A percentile compares a stretch with the other conserved stretches of the same genome.
These are phyloP conservation scores for Drosophila insularis DNA, from an alignment of 1,140 invertebrate genomes.

Conservation along the genomic window DNA sequence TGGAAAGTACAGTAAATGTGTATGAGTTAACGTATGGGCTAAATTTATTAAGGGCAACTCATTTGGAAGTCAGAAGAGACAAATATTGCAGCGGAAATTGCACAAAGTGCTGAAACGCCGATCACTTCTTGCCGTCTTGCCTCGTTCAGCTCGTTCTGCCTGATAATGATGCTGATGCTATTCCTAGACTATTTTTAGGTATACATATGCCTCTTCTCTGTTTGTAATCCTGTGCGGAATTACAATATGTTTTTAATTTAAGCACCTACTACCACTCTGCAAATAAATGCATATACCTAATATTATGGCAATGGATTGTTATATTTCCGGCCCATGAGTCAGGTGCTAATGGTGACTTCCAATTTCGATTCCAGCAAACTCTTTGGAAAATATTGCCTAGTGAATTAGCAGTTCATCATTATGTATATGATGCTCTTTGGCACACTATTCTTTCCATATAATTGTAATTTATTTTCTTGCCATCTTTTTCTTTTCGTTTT, in stretches of 20 bases:
- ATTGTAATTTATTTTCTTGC: conserved; percentile 66
- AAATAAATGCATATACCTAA: conserved; percentile 56
- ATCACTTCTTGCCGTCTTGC: conserved; percentile 52
- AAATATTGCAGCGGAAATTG: conserved; percentile 54
- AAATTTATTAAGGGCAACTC: conserved; percentile 75
- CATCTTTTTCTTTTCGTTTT: conserved; percentile 48
- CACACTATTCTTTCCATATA: conserved; percentile 46
- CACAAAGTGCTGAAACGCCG: conserved; percentile 52
- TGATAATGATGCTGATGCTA: not conserved
- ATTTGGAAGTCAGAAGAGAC: conserved; percentile 62
- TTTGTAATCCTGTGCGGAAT: conserved; percentile 42
- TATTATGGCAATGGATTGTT: conserved; percentile 19
- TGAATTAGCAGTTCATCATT: conserved; percentile 48
- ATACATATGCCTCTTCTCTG: not conserved
- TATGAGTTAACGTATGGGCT: conserved; percentile 58
- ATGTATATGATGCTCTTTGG: conserved; percentile 31
- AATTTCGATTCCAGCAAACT: not conserved
- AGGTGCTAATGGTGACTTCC: conserved; percentile 10
- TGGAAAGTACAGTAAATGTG: conserved; percentile 47
- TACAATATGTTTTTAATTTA: conserved; percentile 80
- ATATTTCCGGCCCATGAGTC: conserved; percentile 50
- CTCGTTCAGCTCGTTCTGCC: conserved; percentile 18
- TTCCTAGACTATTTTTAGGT: conserved; percentile 62
- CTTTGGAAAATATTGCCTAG: not conserved
- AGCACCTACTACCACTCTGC: conserved; percentile 3